phyloP scores from a whole-genome alignment of 2,113 vertebrate species.

The Hystrix cristata region DNA sequence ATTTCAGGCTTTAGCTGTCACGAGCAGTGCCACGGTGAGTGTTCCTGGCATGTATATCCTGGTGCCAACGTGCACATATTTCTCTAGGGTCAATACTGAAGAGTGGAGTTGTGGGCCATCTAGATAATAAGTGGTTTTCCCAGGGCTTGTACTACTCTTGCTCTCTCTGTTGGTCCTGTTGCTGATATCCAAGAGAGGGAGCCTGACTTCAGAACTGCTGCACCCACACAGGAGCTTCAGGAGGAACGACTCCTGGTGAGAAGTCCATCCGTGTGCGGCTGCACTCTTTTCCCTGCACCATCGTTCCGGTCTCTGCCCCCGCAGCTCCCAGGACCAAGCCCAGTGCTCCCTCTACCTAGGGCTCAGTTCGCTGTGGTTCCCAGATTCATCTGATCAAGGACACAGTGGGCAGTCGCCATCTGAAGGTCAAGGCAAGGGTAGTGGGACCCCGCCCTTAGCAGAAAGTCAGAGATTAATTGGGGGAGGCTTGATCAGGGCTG shows the following conservation, averaged over 20 bases:
- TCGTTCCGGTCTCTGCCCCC: not conserved
- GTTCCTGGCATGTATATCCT: not conserved
- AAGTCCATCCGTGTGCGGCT: not conserved
- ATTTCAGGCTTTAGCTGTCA: not conserved
- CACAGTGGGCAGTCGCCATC: not conserved
- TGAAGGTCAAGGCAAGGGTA: not conserved
- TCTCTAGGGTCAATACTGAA: not conserved
- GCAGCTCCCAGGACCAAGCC: not conserved
- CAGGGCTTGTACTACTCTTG: not conserved
- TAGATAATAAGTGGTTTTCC: not conserved
- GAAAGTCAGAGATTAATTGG: not conserved
- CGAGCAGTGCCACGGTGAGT: not conserved
- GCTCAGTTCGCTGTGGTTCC: not conserved
- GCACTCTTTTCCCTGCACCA: not conserved
- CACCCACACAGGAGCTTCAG: not conserved
- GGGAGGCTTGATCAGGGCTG: not conserved
- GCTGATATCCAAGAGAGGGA: not conserved
- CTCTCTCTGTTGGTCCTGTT: not conserved
- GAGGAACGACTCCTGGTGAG: not conserved
- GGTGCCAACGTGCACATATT: not conserved
- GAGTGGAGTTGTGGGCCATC: not conserved
- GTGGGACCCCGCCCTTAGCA: not conserved
- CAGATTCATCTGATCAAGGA: not conserved
- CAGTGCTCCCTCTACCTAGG: no score
- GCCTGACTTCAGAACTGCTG: not conserved